Base-by-base conservation (phyloP, 2,113 vertebrate genomes). In the Glaucomys volans region DNA sequence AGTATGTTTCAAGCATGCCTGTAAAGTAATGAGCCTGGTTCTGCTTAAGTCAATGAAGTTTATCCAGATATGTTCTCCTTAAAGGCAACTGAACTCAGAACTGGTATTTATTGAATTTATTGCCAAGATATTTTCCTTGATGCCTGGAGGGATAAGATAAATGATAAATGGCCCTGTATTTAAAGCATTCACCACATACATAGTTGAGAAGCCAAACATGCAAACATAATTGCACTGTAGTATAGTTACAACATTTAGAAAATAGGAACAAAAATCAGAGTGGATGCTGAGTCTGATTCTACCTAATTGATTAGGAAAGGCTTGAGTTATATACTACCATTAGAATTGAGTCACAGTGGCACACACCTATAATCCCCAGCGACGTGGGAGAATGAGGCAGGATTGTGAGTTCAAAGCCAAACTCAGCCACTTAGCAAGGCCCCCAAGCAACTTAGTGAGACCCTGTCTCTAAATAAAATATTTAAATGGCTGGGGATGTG, bases 81-180 rank as follows among this genome's bases (percentile, higher is more conserved):
- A 76, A 64, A 84, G 2, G 28, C 64, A 72, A 2, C 64, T 77
- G n/a, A 77, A 84, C 52, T 92, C n/a, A 85, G 32, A 79, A 40
- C 7, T 85, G 54, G 30, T 30, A 57, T 90, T 79, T 72, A 93
- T 13, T 93, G 91, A 85, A 86, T 66, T 57, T 90, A 40, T 72
- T 86, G 50, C 67, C 72, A 64, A 82, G 44, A 76, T 74, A 52
- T 28, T 80, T 86, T 91, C 35, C 22, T 62, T 69, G n/a, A 44
- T 86, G n/a, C 35, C 47, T 52, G 40, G 52, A 81, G 54, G 16
- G 47, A 24, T 85, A 84, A 59, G 71, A 69, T 85, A 20, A 71
- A 85, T 20, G 40, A 71, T 50, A 85, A 62, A 85, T 79, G 28
- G 74, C 47, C 40, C 57, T 90, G 28, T 42, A 20, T 35, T 79